Evolutionary conservation across 2,888 invertebrate species (phyloP), one percentile per base, ranked within the genome.

Genomic region (Anarsia innoxiella): DNA sequence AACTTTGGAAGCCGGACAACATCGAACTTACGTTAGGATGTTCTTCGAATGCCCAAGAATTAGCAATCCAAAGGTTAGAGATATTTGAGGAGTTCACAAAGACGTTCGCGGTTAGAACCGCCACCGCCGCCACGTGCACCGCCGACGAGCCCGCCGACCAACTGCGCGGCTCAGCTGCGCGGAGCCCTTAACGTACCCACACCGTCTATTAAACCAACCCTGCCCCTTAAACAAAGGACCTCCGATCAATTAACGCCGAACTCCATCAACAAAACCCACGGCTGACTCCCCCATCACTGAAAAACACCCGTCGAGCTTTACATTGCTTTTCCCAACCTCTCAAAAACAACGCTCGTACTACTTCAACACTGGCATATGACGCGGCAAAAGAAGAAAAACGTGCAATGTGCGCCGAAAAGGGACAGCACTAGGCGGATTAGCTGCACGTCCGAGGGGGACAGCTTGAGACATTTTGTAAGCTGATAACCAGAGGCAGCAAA

Each of bases 381-480:
- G 79, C 75, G 82, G 74, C 76, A 82, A 83, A 80, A 82, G 76
- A 79, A 83, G 82, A 83, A 83, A 84, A 84, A 82, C 80, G 80
- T 75, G 79, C 78, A 80, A 76, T 77, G 74, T 73, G 70, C 74
- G 78, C 58, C 56, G 48, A 70, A 83, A 66, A 67, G 76, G 63
- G 80, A 82, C 61, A 57, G 67, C 51, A 50, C 53, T 68, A 77
- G 67, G 61, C 57, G 65, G 69, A 69, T 74, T 72, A 69, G 65
- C 56, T 46, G 54, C 50, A 48, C 42, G 75, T 53, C 45, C 55
- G 75, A 84, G 65, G 53, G 71, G 67, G 84, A 82, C 65, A 60
- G 73, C 60, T 58, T 68, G 56, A 66, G 67, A 72, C 82, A 77
- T 82, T 83, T 84, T 80, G 82, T 83, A 78, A 83, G 80, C 79